phyloP scores from a whole-genome alignment of 2,888 invertebrate genomes.

The Drosophila flavopinicola region DNA sequence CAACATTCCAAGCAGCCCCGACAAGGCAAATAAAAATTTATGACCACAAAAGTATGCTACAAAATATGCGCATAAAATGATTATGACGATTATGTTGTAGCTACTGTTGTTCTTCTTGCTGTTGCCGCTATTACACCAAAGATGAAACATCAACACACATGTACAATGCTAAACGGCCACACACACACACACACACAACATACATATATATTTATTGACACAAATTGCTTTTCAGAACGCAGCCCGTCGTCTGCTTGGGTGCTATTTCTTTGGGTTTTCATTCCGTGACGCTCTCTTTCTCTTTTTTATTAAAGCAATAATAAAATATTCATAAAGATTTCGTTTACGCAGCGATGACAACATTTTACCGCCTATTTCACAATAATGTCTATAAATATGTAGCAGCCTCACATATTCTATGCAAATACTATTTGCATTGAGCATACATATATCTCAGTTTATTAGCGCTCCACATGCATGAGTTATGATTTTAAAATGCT shows the following conservation, averaged over 20 bases:
- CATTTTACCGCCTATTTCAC: conserved; percentile 52
- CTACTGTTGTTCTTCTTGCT: conserved; percentile 25
- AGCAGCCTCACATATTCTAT: conserved; percentile 1
- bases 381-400: conserved; percentile 54
- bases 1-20: conserved; percentile 43
- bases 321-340: conserved; percentile 82
- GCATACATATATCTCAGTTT: conserved; percentile 28
- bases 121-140: conserved; percentile 40
- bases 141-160: conserved; percentile 45
- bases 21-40: conserved; percentile 74
- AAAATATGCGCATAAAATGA: conserved; percentile 78
- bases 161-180: conserved; percentile 43
- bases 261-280: conserved; percentile 9
- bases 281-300: neutral
- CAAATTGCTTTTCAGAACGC: conserved; percentile 74
- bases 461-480: no score
- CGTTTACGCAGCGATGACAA: conserved; percentile 59
- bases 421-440: conserved; percentile 5
- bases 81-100: conserved; percentile 74
- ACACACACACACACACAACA: conserved; percentile 25
- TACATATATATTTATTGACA: conserved; percentile 73
- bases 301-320: conserved; percentile 70
- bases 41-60: conserved; percentile 72
- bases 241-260: conserved; percentile 21
- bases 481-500: conserved; percentile 51